Evolutionary conservation across 2,888 invertebrate genomes (phyloP), one percentile per base, ranked within the genome.

Genomic region (Pristionchus exspectatus): DNA sequence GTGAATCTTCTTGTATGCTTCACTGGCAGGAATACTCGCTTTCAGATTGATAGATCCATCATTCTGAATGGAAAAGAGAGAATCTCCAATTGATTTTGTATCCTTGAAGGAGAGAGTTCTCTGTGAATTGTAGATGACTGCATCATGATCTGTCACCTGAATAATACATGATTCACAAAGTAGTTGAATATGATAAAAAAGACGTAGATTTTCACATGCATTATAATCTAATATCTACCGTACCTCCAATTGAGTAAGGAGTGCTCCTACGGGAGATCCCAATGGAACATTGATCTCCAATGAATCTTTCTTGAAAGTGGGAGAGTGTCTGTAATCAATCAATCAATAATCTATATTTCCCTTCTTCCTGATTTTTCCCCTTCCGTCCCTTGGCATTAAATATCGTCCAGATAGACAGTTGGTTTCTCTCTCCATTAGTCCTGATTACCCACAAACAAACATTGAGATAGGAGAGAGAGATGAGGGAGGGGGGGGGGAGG

Each of bases 51-150:
- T 84, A 16, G 89, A 90, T 81, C 93, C 93, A 85, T 93, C 92
- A 33, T 90, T 88, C 0, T 81, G 38, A 14, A 93, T 91, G n/a
- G 89, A 88, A 56, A 92, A 91, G n/a, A 91, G 90, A 21, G 89
- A 59, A 30, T 92, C 91, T 30, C 54, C 33, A 72, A 54, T 69
- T 18, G 77, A 77, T 69, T 87, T 74, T 16, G 85, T n/a, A 54
- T 33, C 44, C 27, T 85, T 92, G 87, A 93, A 92, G 14, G 92
- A 89, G 21, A 94, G 90, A 44, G 91, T 91, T 27, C 93, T 74
- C 63, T 95, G 95, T 0, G 94, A 94, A 88, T 94, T 94, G 91
- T 94, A 94, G 89, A 94, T 95, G 24, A 94, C 94, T 21, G 94
- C 93, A 89, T 94, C 94, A 56, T 92, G 90, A 77, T 93, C 93